These are phyloP conservation scores for Elysia crispata DNA, from an alignment of 2,888 invertebrate genomes.

Conservation along the genomic window DNA sequence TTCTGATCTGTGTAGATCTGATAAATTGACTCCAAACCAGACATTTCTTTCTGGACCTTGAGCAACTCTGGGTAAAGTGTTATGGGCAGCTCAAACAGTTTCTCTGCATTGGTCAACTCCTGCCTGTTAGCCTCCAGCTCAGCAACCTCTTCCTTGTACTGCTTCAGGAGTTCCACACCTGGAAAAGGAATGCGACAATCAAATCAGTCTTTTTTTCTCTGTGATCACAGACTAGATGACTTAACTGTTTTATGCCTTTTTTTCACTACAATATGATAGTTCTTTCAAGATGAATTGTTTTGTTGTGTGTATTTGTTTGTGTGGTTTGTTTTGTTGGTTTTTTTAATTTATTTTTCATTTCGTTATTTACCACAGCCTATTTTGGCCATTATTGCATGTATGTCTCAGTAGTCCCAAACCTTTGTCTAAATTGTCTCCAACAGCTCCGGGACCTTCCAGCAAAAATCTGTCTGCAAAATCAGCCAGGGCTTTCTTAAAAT, in stretches of 20 bases:
- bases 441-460: constrained; percentile 87
- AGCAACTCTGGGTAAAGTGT: constrained; percentile 88
- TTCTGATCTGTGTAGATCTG: constrained; percentile 88
- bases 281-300: too few relatives aligned
- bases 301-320: too few relatives aligned
- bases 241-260: too few relatives aligned
- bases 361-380: too few relatives aligned
- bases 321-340: too few relatives aligned
- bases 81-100: constrained; percentile 90
- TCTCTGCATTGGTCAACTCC: constrained; percentile 85
- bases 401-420: constrained; percentile 33
- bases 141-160: constrained; percentile 83
- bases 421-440: constrained; percentile 83
- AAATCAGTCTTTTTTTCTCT: too few relatives aligned
- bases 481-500: constrained; percentile 82
- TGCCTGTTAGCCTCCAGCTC: constrained; percentile 83
- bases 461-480: constrained; percentile 87
- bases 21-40: constrained; percentile 85
- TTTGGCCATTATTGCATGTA: too few relatives aligned
- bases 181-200: not conserved
- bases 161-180: constrained; percentile 79
- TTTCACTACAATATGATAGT: too few relatives aligned
- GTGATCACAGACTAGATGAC: too few relatives aligned
- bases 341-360: too few relatives aligned
- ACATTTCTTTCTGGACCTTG: constrained; percentile 78